Conservation (phyloP, 2,888 invertebrate genomes). For the Mycogona germanica region DNA sequence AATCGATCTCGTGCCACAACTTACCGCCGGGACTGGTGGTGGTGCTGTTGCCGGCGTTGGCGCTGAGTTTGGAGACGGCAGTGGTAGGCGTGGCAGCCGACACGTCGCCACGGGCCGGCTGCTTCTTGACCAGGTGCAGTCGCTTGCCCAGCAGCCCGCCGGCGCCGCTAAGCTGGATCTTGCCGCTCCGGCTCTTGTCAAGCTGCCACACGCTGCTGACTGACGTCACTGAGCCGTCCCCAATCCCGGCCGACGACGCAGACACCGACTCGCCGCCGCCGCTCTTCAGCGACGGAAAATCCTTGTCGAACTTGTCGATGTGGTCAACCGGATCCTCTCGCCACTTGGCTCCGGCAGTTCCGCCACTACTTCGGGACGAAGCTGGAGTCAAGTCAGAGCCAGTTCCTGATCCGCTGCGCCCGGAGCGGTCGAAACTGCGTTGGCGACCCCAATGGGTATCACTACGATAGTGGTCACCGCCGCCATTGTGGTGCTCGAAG, state of each 20-base stretch:
- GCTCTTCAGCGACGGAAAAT: slow-evolving; percentile 25
- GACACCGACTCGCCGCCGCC: too few relatives aligned
- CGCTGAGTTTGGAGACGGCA: too few relatives aligned
- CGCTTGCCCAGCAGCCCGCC: slow-evolving; percentile 20
- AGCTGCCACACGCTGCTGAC: too few relatives aligned
- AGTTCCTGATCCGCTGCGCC: slow-evolving; percentile 21
- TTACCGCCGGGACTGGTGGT: slow-evolving; percentile 11
- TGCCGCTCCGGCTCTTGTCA: slow-evolving; percentile 12
- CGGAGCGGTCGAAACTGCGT: slow-evolving; percentile 21
- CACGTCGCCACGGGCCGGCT: slow-evolving; percentile 19
- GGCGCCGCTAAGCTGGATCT: slow-evolving; percentile 13
- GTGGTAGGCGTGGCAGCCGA: background rate
- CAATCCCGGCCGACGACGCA: too few relatives aligned
- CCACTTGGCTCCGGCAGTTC: slow-evolving; percentile 1
- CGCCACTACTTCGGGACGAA: background rate
- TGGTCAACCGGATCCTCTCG: slow-evolving; percentile 15
- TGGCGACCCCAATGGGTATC: slow-evolving; percentile 21
- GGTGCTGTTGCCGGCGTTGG: background rate
- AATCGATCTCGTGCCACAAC: too few relatives aligned
- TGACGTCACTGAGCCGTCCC: too few relatives aligned
- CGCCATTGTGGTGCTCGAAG: too few relatives aligned
- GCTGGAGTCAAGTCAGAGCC: slow-evolving; percentile 1
- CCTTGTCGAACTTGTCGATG: slow-evolving; percentile 25
- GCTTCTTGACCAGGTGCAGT: slow-evolving; percentile 23
- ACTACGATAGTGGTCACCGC: too few relatives aligned